A percentile compares a stretch with the other conserved stretches of the same genome.
phyloP scores from a whole-genome alignment of 2,113 vertebrate genomes.

The Pygoscelis adeliae region DNA sequence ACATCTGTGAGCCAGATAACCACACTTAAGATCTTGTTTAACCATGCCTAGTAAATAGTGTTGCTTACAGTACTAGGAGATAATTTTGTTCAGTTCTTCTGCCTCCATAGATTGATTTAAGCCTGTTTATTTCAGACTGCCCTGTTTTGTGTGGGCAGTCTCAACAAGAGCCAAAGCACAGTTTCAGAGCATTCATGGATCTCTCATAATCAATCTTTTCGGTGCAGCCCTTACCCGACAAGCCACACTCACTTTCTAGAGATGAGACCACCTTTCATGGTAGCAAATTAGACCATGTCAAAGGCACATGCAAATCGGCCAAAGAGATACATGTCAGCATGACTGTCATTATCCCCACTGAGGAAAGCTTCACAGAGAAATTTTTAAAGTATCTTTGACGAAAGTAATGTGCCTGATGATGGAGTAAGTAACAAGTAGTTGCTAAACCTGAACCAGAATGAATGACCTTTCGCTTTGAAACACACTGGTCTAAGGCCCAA shows the following conservation, averaged over 20 bases:
- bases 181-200: not conserved
- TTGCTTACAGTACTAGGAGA: not conserved
- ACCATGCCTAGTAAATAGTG: not conserved
- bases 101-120: not conserved
- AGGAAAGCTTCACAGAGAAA: not conserved
- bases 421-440: not conserved
- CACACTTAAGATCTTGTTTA: not conserved
- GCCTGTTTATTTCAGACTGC: not conserved
- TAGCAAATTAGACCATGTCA: not conserved
- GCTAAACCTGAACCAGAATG: not conserved
- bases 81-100: not conserved
- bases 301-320: not conserved
- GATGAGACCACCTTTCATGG: not conserved
- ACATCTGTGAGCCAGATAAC: not conserved
- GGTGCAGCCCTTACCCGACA: not conserved
- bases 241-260: fast-evolving
- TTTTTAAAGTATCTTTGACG: not conserved
- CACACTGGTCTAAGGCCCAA: not conserved
- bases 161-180: not conserved
- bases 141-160: not conserved
- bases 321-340: not conserved
- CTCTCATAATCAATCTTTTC: not conserved
- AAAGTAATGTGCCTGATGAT: not conserved
- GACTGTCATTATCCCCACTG: not conserved
- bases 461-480: not conserved